phyloP scores from a whole-genome alignment of 2,113 vertebrate genomes.

The Podocnemis expansa region DNA sequence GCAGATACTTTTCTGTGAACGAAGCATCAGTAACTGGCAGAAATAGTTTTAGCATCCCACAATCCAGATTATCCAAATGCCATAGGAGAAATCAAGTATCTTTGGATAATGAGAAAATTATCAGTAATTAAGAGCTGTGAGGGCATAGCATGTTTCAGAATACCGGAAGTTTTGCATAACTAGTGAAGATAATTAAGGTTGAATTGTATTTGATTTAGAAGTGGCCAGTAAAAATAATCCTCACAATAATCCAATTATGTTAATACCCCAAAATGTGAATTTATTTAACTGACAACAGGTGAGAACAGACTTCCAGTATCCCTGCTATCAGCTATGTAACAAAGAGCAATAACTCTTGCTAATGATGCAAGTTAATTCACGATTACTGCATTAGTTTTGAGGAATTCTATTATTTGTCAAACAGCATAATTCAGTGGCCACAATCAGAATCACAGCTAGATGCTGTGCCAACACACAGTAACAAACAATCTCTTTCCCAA shows the following conservation, averaged over 20 bases:
- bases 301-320: background rate
- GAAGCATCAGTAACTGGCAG: background rate
- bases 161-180: background rate
- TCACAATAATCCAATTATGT: background rate
- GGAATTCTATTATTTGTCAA: background rate
- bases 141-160: background rate
- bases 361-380: background rate
- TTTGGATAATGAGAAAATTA: background rate
- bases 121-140: background rate
- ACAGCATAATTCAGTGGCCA: background rate
- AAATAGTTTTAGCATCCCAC: background rate
- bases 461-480: background rate
- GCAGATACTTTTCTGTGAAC: slow-evolving; percentile 21
- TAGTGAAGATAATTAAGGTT: background rate
- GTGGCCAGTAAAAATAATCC: background rate
- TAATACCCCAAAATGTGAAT: background rate
- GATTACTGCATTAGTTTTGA: background rate
- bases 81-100: background rate
- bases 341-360: background rate
- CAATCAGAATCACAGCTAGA: background rate
- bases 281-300: background rate
- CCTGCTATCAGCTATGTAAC: background rate
- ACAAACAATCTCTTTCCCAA: background rate
- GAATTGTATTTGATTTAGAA: background rate
- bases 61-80: background rate